A percentile compares a stretch with the other conserved stretches of the same genome.
Conservation (phyloP, 2,797 vertebrate genomes). For the Sebastes steindachneri region DNA sequence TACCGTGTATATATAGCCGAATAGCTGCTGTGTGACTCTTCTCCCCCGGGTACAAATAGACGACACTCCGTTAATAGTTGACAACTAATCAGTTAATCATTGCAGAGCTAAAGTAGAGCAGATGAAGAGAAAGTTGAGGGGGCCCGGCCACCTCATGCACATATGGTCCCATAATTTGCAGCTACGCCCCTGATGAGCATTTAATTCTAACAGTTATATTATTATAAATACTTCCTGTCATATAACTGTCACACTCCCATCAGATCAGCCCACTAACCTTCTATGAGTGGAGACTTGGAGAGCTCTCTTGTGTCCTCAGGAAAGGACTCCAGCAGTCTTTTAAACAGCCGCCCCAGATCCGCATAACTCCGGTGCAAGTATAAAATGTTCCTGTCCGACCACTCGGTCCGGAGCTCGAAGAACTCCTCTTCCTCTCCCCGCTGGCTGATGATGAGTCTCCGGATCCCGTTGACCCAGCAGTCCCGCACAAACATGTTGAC, state of each 20-base stretch:
- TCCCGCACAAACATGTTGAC: conserved; percentile 98
- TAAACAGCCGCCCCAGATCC: conserved; percentile 90
- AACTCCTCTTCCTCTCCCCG: conserved; percentile 96
- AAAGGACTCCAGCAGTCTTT: conserved; percentile 90
- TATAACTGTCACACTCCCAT: neutral
- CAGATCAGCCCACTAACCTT: conserved; percentile 83
- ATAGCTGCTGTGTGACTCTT: too few relatives aligned
- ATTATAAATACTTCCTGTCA: neutral
- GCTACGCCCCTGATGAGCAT: conserved; percentile 2
- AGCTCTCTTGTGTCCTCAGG: conserved; percentile 91
- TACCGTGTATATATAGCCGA: rapidly evolving
- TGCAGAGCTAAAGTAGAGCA: neutral
- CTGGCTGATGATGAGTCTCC: conserved; percentile 91
- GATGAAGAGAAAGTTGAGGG: neutral
- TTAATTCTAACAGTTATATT: rapidly evolving
- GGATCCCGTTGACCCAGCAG: conserved; percentile 98
- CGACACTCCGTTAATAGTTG: too few relatives aligned
- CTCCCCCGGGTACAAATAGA: too few relatives aligned
- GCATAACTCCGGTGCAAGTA: conserved; percentile 95
- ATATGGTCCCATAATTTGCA: neutral
- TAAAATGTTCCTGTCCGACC: conserved; percentile 96
- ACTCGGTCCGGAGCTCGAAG: conserved; percentile 96
- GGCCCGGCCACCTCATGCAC: neutral
- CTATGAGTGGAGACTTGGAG: conserved; percentile 86
- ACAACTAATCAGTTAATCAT: neutral